Evolutionary conservation across 2,797 vertebrate species (phyloP).

Genomic region (Meriones psammophilus): DNA sequence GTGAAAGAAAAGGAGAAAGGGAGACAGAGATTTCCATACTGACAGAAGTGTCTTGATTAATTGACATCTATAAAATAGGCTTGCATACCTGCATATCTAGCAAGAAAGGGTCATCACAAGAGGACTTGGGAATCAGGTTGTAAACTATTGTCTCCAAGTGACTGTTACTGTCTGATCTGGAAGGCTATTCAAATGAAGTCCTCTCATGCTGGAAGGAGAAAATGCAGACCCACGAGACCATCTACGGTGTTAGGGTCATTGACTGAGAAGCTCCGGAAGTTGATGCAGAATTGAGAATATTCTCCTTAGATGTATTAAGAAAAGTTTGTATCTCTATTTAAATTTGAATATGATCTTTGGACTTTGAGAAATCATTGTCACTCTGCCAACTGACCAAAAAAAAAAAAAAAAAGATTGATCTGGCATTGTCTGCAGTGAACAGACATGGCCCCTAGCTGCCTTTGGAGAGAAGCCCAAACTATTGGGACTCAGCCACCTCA

Average conservation of each 20-base stretch:
- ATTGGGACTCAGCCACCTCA: constrained; percentile 34
- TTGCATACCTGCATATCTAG: not conserved
- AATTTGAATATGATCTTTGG: constrained; percentile 38
- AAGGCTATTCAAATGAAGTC: constrained; percentile 13
- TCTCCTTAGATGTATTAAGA: constrained; percentile 11
- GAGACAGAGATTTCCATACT: not conserved
- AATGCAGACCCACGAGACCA: not conserved
- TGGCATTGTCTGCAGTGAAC: constrained; percentile 30
- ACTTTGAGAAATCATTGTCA: constrained; percentile 54
- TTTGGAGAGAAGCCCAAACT: constrained; percentile 26
- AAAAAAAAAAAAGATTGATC: constrained; percentile 48
- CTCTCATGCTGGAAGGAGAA: not conserved
- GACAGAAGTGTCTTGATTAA: constrained; percentile 15
- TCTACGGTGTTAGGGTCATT: not conserved
- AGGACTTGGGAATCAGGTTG: not conserved
- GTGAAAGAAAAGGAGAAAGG: not conserved
- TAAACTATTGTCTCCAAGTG: not conserved
- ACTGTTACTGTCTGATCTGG: not conserved
- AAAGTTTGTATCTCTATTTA: constrained; percentile 53
- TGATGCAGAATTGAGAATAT: constrained; percentile 22
- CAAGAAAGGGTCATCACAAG: not conserved
- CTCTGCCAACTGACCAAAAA: not conserved
- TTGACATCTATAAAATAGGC: not conserved
- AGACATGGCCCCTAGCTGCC: constrained; percentile 15
- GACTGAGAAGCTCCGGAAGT: constrained; percentile 10